A percentile compares a stretch with the other conserved stretches of the same genome.
Evolutionary conservation across 2,113 vertebrate genomes (phyloP).

Genomic region (Struthidea cinerea): DNA sequence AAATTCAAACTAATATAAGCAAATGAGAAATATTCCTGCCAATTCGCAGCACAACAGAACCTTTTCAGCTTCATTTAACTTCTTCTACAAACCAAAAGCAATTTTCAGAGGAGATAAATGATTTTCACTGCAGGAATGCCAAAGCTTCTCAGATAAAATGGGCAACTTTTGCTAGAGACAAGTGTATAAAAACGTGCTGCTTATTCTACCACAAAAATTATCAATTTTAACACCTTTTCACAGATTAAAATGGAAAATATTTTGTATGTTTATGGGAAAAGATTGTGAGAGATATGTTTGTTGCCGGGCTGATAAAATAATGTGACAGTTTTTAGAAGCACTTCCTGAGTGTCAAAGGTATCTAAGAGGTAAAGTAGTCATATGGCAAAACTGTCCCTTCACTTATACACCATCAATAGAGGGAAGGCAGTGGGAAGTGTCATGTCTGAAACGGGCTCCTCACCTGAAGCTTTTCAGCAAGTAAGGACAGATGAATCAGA

Average conservation of each 20-base stretch:
- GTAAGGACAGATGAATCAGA: not conserved
- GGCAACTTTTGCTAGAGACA: not conserved
- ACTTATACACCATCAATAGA: not conserved
- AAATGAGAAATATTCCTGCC: constrained; percentile 13
- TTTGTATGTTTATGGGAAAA: not conserved
- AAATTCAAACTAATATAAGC: not conserved
- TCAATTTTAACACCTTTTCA: not conserved
- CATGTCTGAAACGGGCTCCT: not conserved
- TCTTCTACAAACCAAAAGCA: constrained; percentile 3
- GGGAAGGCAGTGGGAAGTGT: not conserved
- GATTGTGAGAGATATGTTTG: not conserved
- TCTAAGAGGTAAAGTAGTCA: not conserved
- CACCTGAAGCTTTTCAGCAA: not conserved
- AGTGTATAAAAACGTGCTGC: not conserved
- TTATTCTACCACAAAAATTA: not conserved
- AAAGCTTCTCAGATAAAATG: not conserved
- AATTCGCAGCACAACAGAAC: not conserved
- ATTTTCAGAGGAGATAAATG: not conserved
- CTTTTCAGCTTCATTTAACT: constrained; percentile 30
- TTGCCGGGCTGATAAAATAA: not conserved
- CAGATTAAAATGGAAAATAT: not conserved
- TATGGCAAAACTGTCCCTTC: not conserved
- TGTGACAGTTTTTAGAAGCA: not conserved
- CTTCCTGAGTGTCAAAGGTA: not conserved
- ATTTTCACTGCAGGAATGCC: not conserved